phyloP scores from a whole-genome alignment of 2,888 invertebrate genomes.

The Macaria notata region DNA sequence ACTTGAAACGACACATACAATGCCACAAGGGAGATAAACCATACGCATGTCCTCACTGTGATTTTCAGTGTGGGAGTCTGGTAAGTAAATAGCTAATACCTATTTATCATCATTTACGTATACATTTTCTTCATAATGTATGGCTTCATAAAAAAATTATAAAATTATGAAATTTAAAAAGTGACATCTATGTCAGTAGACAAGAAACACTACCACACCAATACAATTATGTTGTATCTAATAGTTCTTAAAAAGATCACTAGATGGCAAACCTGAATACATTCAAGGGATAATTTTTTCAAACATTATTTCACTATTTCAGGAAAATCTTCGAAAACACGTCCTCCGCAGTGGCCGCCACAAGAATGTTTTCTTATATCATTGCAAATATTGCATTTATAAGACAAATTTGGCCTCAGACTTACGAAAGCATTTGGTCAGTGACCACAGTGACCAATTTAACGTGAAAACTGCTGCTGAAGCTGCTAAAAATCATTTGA shows the following conservation, averaged over 20 bases:
- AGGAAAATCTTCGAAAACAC: constrained; percentile 95
- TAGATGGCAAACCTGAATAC: too few relatives aligned
- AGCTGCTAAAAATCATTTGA: constrained; percentile 58
- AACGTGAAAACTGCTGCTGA: constrained; percentile 74
- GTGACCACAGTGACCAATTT: constrained; percentile 80
- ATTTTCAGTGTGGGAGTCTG: constrained; percentile 89
- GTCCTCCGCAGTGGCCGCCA: constrained; percentile 90
- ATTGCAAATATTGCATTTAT: constrained; percentile 85
- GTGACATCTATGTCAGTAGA: too few relatives aligned
- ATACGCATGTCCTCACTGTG: constrained; percentile 92
- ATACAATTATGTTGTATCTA: not conserved
- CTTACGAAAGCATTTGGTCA: constrained; percentile 84
- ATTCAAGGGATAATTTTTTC: too few relatives aligned
- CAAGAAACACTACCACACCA: not conserved
- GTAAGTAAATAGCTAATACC: constrained; percentile 67
- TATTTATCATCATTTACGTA: not conserved
- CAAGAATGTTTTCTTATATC: constrained; percentile 89
- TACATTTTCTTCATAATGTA: too few relatives aligned
- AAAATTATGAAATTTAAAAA: too few relatives aligned
- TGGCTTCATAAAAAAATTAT: too few relatives aligned
- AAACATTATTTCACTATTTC: constrained; percentile 31
- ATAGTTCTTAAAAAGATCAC: too few relatives aligned
- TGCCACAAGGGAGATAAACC: constrained; percentile 92
- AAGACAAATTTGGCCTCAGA: constrained; percentile 86
- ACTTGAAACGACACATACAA: constrained; percentile 90